phyloP scores from a whole-genome alignment of 2,113 vertebrate species.

The Pionites leucogaster region DNA sequence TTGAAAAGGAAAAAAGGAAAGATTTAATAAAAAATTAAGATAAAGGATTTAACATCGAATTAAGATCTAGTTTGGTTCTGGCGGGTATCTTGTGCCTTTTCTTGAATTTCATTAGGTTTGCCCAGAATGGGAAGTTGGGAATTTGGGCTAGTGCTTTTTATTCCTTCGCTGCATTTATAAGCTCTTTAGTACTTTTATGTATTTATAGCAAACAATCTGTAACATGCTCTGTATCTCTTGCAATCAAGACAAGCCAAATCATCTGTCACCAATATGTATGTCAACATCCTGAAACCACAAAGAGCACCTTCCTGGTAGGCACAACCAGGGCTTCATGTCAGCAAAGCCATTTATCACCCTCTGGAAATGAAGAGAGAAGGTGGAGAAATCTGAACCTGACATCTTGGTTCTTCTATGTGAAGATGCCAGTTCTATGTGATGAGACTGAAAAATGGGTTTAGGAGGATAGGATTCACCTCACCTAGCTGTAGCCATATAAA shows the following conservation, averaged over 20 bases:
- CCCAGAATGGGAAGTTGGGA: neutral
- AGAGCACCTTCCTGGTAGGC: neutral
- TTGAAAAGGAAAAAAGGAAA: neutral
- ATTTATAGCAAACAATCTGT: neutral
- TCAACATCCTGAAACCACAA: neutral
- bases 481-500: neutral
- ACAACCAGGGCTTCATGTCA: slow-evolving; percentile 6
- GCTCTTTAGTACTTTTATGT: slow-evolving; percentile 18
- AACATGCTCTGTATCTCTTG: neutral
- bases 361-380: neutral
- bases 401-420: neutral
- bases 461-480: neutral
- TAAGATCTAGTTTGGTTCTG: neutral
- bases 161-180: neutral
- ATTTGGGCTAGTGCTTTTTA: neutral
- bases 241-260: neutral
- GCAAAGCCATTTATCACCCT: neutral
- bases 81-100: neutral
- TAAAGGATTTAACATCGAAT: neutral
- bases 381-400: neutral
- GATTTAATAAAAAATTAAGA: neutral
- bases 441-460: neutral
- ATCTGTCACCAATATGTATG: neutral
- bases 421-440: neutral
- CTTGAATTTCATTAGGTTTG: neutral